Base-by-base conservation (phyloP, 2,888 invertebrate genomes). In the Myopa tessellatipennis region DNA sequence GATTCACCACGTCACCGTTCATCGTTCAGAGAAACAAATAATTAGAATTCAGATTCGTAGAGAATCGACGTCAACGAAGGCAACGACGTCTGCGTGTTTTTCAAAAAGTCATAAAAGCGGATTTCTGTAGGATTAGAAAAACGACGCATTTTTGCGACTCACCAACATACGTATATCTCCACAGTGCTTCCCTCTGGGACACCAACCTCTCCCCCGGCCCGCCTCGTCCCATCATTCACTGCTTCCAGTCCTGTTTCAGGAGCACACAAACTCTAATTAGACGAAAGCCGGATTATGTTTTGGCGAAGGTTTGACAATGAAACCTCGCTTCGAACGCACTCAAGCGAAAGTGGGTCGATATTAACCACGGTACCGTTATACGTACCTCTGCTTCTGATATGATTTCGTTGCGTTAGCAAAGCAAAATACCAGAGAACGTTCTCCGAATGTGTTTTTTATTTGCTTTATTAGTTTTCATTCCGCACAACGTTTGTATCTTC, bases 61-160 rank as follows among this genome's bases (percentile, higher is more conserved):
- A 10, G 55, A 55, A 14, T 2, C n/a, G n/a, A n/a, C 5, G 55
- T 16, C 45, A 45, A 45, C 45, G 6, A 10, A 6, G 3, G 10
- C 45, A 6, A 3, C 45, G 45, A 45, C 6, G 45, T 45, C 45
- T 55, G 55, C 55, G 55, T 16, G 14, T 55, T 55, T 55, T 55
- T 55, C 55, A n/a, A 55, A 55, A 75, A 75, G 68, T 75, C 68
- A 75, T 60, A 69, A 75, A 75, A 68, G 68, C 60, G 68, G 68
- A 75, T 75, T 75, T 75, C 38, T 74, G 55, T 45, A 50, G 55
- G 74, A 74, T 74, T 74, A 65, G 52, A 16, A 50, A 65, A 74
- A 52, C 63, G 45, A 73, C 52, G 70, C 38, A 34, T 34, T 16
- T 70, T 72, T n/a, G n/a, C 26, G 72, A 50, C n/a, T 45, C 7